Conservation (phyloP, 1,140 invertebrate genomes). For the Akabosia matsudoensis region DNA sequence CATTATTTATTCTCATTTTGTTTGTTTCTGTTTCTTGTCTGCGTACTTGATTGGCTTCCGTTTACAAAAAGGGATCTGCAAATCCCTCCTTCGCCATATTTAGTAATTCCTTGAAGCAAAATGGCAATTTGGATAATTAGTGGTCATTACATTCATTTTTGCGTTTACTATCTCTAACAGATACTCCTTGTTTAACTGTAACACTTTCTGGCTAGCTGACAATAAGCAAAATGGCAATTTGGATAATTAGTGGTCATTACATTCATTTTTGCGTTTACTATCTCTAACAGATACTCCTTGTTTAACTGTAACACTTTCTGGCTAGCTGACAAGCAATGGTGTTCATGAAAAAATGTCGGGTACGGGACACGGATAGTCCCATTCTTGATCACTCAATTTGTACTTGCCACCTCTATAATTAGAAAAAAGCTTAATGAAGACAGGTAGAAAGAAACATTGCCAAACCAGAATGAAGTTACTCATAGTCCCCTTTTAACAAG, state of each 20-base stretch:
- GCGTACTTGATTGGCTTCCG: slow-evolving; percentile 13
- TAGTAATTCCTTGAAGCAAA: slow-evolving; percentile 13
- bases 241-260: slow-evolving; percentile 9
- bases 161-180: no score
- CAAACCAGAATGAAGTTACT: neutral
- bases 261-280: neutral
- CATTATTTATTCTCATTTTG: no score
- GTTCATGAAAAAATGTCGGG: no score
- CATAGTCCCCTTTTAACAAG: neutral
- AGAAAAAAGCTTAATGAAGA: neutral
- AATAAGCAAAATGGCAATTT: slow-evolving; percentile 18
- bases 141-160: slow-evolving; percentile 7
- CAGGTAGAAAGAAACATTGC: neutral
- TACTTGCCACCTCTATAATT: neutral
- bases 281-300: no score
- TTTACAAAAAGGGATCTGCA: neutral
- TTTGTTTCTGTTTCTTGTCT: neutral
- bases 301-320: no score
- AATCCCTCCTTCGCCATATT: slow-evolving; percentile 3
- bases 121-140: slow-evolving; percentile 19
- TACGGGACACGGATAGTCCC: no score
- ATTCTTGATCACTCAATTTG: no score
- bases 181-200: no score
- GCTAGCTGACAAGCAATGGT: neutral
- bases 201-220: neutral